phyloP scores from a whole-genome alignment of 2,113 vertebrate species.

The Alethe castanea region DNA sequence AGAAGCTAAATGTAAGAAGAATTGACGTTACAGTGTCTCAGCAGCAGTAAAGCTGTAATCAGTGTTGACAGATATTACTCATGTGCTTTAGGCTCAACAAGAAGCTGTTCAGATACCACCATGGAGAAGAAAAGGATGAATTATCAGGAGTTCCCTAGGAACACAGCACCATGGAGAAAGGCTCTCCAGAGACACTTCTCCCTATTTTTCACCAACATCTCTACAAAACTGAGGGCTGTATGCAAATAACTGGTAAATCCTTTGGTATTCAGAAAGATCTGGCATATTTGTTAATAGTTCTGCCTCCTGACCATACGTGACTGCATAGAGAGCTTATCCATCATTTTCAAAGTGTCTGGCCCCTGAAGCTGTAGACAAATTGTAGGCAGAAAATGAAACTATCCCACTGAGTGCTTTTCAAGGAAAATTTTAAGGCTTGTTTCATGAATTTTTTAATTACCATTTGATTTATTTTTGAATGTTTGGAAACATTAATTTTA shows the following conservation, averaged over 20 bases:
- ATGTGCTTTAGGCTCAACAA: background rate
- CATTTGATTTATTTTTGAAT: background rate
- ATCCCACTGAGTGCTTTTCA: background rate
- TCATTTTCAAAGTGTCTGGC: background rate
- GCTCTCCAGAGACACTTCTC: background rate
- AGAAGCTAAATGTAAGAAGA: constrained; percentile 49
- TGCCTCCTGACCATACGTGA: background rate
- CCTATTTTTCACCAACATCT: background rate
- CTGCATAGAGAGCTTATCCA: background rate
- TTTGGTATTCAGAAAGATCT: background rate
- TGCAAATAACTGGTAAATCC: background rate
- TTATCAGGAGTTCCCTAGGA: background rate
- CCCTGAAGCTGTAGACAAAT: background rate
- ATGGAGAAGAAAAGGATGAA: background rate
- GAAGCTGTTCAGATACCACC: constrained; percentile 13
- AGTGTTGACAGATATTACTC: constrained; percentile 39
- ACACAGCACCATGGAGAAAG: background rate
- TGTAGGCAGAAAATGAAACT: background rate
- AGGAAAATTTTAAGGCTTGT: background rate
- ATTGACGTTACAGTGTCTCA: constrained; percentile 15
- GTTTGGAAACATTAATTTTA: background rate
- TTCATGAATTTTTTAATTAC: background rate
- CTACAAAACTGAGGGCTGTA: background rate
- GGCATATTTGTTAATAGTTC: background rate
- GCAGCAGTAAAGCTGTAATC: constrained; percentile 48